Conservation (phyloP, 2,113 vertebrate genomes). For the Apus apus region DNA sequence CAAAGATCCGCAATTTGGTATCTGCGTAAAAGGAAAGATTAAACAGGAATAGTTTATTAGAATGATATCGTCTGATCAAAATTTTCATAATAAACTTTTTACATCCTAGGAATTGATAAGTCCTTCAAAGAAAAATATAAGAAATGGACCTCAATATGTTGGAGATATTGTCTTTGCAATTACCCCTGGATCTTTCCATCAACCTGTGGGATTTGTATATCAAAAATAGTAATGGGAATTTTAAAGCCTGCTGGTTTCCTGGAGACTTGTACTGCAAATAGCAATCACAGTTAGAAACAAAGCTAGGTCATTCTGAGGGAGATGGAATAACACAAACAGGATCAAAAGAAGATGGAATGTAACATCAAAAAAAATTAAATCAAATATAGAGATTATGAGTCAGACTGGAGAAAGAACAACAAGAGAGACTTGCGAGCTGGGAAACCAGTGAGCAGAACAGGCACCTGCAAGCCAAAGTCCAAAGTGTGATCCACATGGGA, state of each 20-base stretch:
- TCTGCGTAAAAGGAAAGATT: conserved; percentile 45
- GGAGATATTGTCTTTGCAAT: not conserved
- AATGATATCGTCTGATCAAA: not conserved
- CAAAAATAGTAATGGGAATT: not conserved
- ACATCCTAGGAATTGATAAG: not conserved
- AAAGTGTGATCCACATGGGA: not conserved
- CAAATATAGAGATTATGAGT: not conserved
- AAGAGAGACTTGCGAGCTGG: not conserved
- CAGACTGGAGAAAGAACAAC: not conserved
- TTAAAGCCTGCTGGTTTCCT: not conserved
- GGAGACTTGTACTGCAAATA: conserved; percentile 1
- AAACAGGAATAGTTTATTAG: conserved; percentile 25
- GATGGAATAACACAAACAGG: not conserved
- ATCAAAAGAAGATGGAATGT: not conserved
- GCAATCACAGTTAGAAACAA: not conserved
- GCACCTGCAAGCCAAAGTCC: not conserved
- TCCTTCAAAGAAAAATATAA: not conserved
- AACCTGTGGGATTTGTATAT: not conserved
- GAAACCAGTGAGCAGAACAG: not conserved
- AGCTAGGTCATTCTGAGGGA: not conserved
- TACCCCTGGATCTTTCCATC: not conserved
- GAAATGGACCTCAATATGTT: not conserved
- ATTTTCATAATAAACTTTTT: not conserved
- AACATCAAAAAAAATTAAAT: not conserved
- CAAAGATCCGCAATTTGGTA: conserved; percentile 60